phyloP scores from a whole-genome alignment of 2,797 vertebrate genomes.

The Thalassophryne amazonica region DNA sequence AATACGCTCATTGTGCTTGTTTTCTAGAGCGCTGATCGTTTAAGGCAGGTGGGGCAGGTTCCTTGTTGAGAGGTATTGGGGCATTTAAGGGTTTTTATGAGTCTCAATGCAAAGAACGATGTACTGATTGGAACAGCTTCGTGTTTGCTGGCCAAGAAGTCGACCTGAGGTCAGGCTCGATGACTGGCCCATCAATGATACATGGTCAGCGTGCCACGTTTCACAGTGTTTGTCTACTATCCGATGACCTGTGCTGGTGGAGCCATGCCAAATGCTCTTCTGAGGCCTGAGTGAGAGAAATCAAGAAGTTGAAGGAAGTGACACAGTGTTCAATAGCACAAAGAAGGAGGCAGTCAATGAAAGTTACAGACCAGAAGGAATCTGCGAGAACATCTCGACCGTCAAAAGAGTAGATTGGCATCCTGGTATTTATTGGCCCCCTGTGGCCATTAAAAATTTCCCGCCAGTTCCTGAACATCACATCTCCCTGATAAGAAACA shows the following conservation, averaged over 20 bases:
- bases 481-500: slow-evolving; percentile 80
- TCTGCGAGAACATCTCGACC: slow-evolving; percentile 89
- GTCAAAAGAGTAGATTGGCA: slow-evolving; percentile 95
- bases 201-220: slow-evolving; percentile 84
- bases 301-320: too few relatives aligned
- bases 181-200: slow-evolving; percentile 85
- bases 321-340: too few relatives aligned
- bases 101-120: slow-evolving; percentile 95
- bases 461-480: slow-evolving; percentile 89
- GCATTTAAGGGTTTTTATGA: slow-evolving; percentile 54
- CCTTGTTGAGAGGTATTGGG: slow-evolving; percentile 11
- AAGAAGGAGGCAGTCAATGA: neutral
- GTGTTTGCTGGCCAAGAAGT: slow-evolving; percentile 88
- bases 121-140: slow-evolving; percentile 88
- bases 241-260: slow-evolving; percentile 79
- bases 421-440: slow-evolving; percentile 71
- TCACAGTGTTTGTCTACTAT: slow-evolving; percentile 89
- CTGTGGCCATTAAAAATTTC: slow-evolving; percentile 85
- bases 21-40: slow-evolving; percentile 5
- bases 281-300: slow-evolving; percentile 91
- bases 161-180: slow-evolving; percentile 84
- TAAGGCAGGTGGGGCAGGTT: slow-evolving; percentile 8
- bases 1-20: slow-evolving; percentile 7
- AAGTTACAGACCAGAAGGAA: slow-evolving; percentile 86
- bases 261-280: slow-evolving; percentile 94